Percentiles rank a stretch among this genome's conserved stretches.
Evolutionary conservation across 2,888 invertebrate genomes (phyloP).

Genomic region (Trachelus tabidus): DNA sequence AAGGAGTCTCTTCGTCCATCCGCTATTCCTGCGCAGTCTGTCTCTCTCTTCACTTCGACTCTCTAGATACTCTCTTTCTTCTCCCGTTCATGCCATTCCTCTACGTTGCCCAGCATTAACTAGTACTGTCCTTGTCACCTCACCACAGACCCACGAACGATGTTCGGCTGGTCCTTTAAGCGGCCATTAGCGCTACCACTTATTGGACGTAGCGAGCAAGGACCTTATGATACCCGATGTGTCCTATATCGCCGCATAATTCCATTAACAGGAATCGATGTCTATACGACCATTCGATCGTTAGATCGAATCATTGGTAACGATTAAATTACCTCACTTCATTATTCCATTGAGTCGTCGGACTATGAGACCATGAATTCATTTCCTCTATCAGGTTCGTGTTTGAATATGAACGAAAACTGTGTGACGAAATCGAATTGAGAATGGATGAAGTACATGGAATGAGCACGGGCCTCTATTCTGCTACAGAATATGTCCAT

Average conservation of each 20-base stretch:
- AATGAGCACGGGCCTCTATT: not conserved
- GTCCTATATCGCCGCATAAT: slow-evolving; percentile 27
- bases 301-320: not conserved
- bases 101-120: not conserved
- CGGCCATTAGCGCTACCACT: slow-evolving; percentile 36
- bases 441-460: not conserved
- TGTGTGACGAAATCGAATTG: not conserved
- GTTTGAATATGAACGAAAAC: not conserved
- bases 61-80: slow-evolving; percentile 7
- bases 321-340: not conserved
- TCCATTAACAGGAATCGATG: slow-evolving; percentile 37
- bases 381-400: not conserved
- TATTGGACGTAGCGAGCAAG: slow-evolving; percentile 30
- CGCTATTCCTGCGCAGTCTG: slow-evolving; percentile 23
- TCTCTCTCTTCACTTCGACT: slow-evolving; percentile 14
- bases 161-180: slow-evolving; percentile 33
- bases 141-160: slow-evolving; percentile 17
- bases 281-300: not conserved
- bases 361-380: not conserved
- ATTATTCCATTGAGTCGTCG: not conserved
- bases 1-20: slow-evolving; percentile 16
- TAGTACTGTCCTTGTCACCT: not conserved
- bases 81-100: not conserved
- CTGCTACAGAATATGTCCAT: not conserved
- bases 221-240: slow-evolving; percentile 22